Percentiles rank a stretch among this genome's conserved stretches.
phyloP scores from a whole-genome alignment of 1,140 invertebrate species.

The Battus philenor region DNA sequence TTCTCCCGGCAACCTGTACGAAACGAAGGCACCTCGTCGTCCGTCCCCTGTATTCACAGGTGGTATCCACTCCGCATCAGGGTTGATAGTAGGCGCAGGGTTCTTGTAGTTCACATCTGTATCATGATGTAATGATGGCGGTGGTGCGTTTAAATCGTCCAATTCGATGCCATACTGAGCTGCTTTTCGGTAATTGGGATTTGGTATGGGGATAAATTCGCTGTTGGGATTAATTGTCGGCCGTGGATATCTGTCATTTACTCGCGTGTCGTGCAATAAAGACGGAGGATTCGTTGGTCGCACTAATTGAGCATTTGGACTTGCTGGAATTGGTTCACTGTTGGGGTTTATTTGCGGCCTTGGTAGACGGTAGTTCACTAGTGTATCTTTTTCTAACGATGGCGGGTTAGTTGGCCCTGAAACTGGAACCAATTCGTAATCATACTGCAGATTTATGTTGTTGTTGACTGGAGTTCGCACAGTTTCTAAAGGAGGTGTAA shows the following conservation, averaged over 20 bases:
- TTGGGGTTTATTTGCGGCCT: slow-evolving; percentile 80
- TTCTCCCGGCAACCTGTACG: slow-evolving; percentile 81
- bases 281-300: slow-evolving; percentile 61
- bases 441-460: slow-evolving; percentile 59
- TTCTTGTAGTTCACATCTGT: slow-evolving; percentile 79
- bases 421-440: slow-evolving; percentile 61
- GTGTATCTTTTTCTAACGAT: slow-evolving; percentile 78
- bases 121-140: slow-evolving; percentile 77
- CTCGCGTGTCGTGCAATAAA: slow-evolving; percentile 77
- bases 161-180: slow-evolving; percentile 54
- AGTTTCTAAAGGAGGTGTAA: slow-evolving; percentile 62
- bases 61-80: slow-evolving; percentile 81
- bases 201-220: slow-evolving; percentile 79
- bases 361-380: slow-evolving; percentile 78
- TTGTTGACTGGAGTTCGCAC: slow-evolving; percentile 61
- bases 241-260: slow-evolving; percentile 78
- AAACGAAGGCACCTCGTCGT: slow-evolving; percentile 77
- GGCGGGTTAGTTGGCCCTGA: slow-evolving; percentile 47
- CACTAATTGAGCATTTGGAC: slow-evolving; percentile 39
- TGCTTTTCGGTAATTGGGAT: slow-evolving; percentile 63
- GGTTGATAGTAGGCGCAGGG: slow-evolving; percentile 78
- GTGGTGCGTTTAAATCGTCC: slow-evolving; percentile 59
- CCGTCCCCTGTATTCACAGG: slow-evolving; percentile 65
- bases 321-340: slow-evolving; percentile 58
- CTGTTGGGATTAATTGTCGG: slow-evolving; percentile 80